A percentile compares a stretch with the other conserved stretches of the same genome.
Evolutionary conservation across 2,888 invertebrate genomes (phyloP).

Genomic region (Carpatolechia fugitivella): DNA sequence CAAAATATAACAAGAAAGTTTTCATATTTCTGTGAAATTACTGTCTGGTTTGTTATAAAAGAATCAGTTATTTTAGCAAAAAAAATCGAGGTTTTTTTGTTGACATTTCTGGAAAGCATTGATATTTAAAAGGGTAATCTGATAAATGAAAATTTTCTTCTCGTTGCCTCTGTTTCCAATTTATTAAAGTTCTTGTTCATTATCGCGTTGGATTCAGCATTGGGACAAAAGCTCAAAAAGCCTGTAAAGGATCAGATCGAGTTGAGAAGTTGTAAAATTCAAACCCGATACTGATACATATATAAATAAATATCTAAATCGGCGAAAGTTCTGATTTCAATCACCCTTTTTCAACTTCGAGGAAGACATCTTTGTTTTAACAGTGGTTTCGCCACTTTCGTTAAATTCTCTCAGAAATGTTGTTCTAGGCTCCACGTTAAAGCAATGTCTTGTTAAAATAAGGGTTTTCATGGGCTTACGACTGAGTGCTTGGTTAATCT

Average conservation of each 20-base stretch:
- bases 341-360: conserved; percentile 28
- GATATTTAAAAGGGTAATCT: background rate
- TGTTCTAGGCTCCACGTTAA: conserved; percentile 25
- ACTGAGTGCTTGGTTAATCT: background rate
- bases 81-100: too few relatives aligned
- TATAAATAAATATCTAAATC: conserved; percentile 59
- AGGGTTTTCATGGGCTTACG: conserved; percentile 14
- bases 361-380: conserved; percentile 29
- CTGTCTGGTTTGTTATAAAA: background rate
- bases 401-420: conserved; percentile 26
- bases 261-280: background rate
- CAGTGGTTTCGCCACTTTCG: conserved; percentile 19
- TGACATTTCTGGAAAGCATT: background rate
- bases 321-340: conserved; percentile 41
- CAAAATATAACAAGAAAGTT: too few relatives aligned
- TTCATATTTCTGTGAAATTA: background rate
- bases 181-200: background rate
- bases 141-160: background rate
- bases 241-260: background rate
- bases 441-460: conserved; percentile 8
- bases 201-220: background rate
- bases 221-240: too few relatives aligned
- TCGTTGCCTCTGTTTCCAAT: too few relatives aligned
- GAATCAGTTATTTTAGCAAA: background rate
- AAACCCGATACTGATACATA: conserved; percentile 36